phyloP scores from a whole-genome alignment of 2,113 vertebrate species.

The Varanus salvator region DNA sequence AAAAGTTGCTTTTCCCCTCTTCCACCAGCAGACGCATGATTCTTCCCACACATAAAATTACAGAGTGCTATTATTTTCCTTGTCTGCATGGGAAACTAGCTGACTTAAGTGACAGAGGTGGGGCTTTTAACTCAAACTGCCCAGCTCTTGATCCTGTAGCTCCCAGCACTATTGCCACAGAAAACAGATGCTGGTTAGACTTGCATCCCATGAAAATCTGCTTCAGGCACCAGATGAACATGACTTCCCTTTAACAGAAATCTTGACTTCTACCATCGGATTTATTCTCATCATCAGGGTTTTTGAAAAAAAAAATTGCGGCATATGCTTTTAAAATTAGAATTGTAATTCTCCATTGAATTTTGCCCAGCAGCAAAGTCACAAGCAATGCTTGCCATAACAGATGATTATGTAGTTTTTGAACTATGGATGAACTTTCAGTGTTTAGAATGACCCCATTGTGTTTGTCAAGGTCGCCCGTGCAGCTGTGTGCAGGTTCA shows the following conservation, averaged over 20 bases:
- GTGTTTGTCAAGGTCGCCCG: neutral
- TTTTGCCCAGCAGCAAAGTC: constrained; percentile 35
- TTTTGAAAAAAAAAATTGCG: neutral
- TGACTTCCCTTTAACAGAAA: neutral
- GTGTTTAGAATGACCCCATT: neutral
- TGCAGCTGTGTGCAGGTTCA: neutral
- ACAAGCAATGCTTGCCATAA: constrained; percentile 30
- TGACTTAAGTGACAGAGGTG: neutral
- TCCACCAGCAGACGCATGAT: neutral
- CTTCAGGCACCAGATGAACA: too few relatives aligned
- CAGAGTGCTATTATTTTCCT: rapidly evolving
- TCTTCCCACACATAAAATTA: neutral
- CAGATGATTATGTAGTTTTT: constrained; percentile 53
- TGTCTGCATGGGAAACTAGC: neutral
- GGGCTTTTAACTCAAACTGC: neutral
- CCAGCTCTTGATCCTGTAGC: neutral
- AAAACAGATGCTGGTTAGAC: neutral
- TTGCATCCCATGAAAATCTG: neutral
- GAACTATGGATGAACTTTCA: constrained; percentile 62
- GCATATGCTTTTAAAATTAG: neutral
- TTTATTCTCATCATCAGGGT: rapidly evolving
- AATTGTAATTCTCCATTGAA: constrained; percentile 27
- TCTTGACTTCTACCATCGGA: neutral
- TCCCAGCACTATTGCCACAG: neutral
- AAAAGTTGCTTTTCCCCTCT: neutral